phyloP scores from a whole-genome alignment of 2,797 vertebrate species.

The Sebastiscus tertius region DNA sequence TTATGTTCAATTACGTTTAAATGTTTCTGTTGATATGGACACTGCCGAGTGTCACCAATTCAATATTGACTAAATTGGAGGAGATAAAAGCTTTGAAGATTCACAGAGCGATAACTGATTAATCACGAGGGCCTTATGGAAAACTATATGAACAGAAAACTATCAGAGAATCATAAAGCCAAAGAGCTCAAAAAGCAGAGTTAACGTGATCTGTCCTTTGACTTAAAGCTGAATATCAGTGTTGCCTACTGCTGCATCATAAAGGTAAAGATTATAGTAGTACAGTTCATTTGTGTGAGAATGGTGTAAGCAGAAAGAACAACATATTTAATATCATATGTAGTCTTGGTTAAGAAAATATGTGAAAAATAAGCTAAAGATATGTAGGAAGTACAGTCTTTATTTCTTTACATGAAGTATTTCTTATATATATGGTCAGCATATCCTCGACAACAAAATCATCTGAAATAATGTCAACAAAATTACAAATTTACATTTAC shows the following conservation, averaged over 20 bases:
- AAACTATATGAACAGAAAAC: neutral
- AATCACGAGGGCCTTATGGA: neutral
- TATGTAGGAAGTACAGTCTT: too few species aligned
- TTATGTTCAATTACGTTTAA: conserved; percentile 53
- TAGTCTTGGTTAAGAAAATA: neutral
- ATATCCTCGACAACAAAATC: too few species aligned
- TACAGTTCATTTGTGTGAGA: neutral
- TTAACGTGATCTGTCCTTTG: neutral
- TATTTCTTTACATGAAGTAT: too few species aligned
- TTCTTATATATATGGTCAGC: too few species aligned
- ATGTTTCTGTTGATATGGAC: conserved; percentile 36
- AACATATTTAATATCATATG: neutral
- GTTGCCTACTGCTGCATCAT: neutral
- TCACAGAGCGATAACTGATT: neutral
- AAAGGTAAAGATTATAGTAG: neutral
- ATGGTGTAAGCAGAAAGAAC: neutral
- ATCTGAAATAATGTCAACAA: too few species aligned
- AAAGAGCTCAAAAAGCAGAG: neutral
- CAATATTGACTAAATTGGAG: conserved; percentile 4
- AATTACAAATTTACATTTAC: too few species aligned
- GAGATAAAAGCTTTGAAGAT: neutral
- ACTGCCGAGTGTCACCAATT: neutral
- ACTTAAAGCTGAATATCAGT: neutral
- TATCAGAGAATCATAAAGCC: neutral
- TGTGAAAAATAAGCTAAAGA: neutral